Evolutionary conservation across 2,797 vertebrate genomes (phyloP), one percentile per base, ranked within the genome.

Genomic region (Neoniphon sammara): DNA sequence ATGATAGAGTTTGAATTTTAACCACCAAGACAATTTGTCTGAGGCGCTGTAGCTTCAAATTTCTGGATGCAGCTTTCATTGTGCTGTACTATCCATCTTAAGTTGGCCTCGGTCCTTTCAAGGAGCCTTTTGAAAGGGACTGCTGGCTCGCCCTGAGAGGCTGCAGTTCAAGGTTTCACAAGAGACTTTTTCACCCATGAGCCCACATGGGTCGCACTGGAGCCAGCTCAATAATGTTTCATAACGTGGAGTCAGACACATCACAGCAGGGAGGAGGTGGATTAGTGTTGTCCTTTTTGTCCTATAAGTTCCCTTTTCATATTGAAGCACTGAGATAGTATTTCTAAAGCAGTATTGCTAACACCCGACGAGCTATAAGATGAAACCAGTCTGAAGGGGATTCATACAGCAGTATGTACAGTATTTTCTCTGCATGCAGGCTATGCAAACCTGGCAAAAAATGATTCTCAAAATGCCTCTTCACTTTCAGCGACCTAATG

Each of bases 221-320:
- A 79, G 75, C 44, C 66, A 62, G 76, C 73, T 71, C 46, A 81
- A 77, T 79, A 68, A 80, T 75, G 70, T 82, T 84, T 67, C 23
- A 80, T 46, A 73, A 55, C 56, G 63, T 56, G 17, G 58, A n/a
- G 61, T 82, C 64, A 72, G 70, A 81, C 74, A 59, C 70, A 69
- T 63, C 76, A 75, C 76, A 21, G 66, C 50, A 59, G 57, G 53
- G 34, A 10, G 39, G 23, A 34, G 8, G 0, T 0, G 17, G 11
- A 55, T 53, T 21, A 21, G 27, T 50, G 73, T 60, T 44, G 78
- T 77, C 78, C 47, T 67, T 70, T 78, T 57, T 64, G 61, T 73
- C 77, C 70, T 62, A 80, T 60, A 71, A 55, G 10, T 50, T 46
- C 20, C 20, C 21, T 57, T 67, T 58, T 68, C 63, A 54, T 67